phyloP scores from a whole-genome alignment of 2,797 vertebrate genomes.

The Tapera naevia region DNA sequence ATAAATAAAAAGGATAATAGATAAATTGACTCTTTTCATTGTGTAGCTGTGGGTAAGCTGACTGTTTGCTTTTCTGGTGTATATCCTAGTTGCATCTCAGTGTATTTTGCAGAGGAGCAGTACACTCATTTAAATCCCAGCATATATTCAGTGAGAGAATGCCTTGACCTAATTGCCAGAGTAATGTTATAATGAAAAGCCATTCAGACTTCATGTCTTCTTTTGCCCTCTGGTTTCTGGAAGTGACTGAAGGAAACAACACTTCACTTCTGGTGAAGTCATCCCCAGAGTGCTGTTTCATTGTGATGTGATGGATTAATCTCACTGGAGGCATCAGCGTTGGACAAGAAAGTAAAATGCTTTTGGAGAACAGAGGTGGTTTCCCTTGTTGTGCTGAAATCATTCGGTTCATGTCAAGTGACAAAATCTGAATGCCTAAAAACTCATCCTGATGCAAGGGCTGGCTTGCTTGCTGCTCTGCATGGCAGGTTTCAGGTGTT shows the following conservation, averaged over 20 bases:
- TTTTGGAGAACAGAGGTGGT: neutral
- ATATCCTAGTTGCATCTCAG: neutral
- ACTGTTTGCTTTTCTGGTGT: neutral
- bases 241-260: slow-evolving; percentile 13
- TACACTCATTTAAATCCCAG: neutral
- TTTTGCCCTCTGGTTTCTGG: slow-evolving; percentile 9
- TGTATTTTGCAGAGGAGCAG: neutral
- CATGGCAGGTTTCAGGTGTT: neutral
- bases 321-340: neutral
- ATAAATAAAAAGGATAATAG: neutral
- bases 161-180: neutral
- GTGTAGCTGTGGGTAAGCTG: neutral
- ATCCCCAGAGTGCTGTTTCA: neutral
- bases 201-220: neutral
- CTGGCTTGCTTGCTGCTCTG: neutral
- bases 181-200: slow-evolving; percentile 7
- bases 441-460: neutral
- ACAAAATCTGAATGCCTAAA: neutral
- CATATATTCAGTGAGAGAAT: neutral
- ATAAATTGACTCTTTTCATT: neutral
- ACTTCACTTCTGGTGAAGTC: neutral
- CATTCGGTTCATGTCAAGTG: neutral
- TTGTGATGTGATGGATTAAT: neutral
- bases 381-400: neutral
- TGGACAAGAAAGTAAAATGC: neutral